Base-by-base conservation (phyloP, 2,113 vertebrate genomes). In the Chlorodrepanis virens region DNA sequence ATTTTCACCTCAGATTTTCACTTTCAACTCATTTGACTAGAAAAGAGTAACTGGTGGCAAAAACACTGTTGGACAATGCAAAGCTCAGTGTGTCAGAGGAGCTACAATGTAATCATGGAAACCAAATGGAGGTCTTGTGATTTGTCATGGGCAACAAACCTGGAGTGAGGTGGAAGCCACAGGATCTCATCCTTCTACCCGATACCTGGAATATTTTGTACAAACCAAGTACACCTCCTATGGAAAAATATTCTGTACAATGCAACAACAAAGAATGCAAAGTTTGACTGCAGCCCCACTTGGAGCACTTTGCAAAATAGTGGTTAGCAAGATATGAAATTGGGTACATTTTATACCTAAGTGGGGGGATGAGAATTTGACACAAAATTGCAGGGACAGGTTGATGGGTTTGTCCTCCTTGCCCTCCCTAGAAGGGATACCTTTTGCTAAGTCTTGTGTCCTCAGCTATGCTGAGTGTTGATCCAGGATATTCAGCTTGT, bases 101-200 rank as follows among this genome's bases (percentile, higher is more conserved):
- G 5, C 33, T 16, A 56, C 20, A 35, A 8, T 47, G n/a, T 67
- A 56, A 39, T 25, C 50, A 21, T 5, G 10, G 17, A 37, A 80
- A 39, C 10, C 7, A 5, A 28, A 37, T 10, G 16, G 10, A 80
- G 6, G 3, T 67, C 12, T 14, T 37, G 21, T 67, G 27, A 31
- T 25, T 56, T 56, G 50, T 31, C 52, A 67, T 12, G 1, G 4
- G 21, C 6, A 17, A 47, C 2, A 8, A 39, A 68, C 0, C 1
- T 39, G 63, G n/a, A 56, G 10, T 21, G 40, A 57, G 52, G 22
- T 10, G 16, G n/a, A 80, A 80, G 27, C 17, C 27, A 39, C 6
- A 20, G 27, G 16, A 22, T 12, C 22, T 56, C 27, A 37, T 25
- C 19, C n/a, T 56, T 47, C n/a, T 67, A 25, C 33, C 40, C 24